Conservation (phyloP, 2,797 vertebrate genomes). For the Pempheris klunzingeri region DNA sequence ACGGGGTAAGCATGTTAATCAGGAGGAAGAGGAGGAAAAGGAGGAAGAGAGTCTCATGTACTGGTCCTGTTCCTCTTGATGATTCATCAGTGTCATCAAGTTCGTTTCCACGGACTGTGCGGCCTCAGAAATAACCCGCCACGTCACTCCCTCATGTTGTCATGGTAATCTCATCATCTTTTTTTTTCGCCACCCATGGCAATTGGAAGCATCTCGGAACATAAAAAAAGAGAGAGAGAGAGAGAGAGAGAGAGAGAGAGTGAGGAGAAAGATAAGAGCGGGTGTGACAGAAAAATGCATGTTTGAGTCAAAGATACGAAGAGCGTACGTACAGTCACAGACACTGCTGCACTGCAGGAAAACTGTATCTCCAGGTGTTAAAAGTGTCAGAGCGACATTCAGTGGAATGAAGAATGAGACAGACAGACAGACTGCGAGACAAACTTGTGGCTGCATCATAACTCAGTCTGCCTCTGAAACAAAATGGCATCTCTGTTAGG, state of each 20-base stretch:
- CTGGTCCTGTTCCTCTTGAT: slow-evolving; percentile 47
- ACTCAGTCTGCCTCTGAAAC: slow-evolving; percentile 36
- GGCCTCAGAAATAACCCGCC: slow-evolving; percentile 55
- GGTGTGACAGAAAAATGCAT: slow-evolving; percentile 14
- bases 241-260: not conserved
- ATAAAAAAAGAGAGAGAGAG: not conserved
- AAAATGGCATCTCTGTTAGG: slow-evolving; percentile 66
- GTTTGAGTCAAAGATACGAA: slow-evolving; percentile 23
- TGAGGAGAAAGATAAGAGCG: slow-evolving; percentile 8
- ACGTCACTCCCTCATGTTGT: slow-evolving; percentile 73
- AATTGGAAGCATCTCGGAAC: slow-evolving; percentile 47
- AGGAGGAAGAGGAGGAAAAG: not conserved
- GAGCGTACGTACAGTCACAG: not conserved
- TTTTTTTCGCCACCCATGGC: slow-evolving; percentile 58
- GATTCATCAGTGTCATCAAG: slow-evolving; percentile 72
- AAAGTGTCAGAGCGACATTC: not conserved
- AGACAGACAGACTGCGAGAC: not conserved
- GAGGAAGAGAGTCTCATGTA: slow-evolving; percentile 5
- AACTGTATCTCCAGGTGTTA: not conserved
- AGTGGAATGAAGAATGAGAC: not conserved
- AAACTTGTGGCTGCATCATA: slow-evolving; percentile 26
- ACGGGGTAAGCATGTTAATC: not conserved
- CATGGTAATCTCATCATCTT: slow-evolving; percentile 78
- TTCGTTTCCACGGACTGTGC: slow-evolving; percentile 41
- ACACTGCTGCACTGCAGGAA: not conserved